phyloP scores from a whole-genome alignment of 2,113 vertebrate species.

The Gallinago paraguaiae region DNA sequence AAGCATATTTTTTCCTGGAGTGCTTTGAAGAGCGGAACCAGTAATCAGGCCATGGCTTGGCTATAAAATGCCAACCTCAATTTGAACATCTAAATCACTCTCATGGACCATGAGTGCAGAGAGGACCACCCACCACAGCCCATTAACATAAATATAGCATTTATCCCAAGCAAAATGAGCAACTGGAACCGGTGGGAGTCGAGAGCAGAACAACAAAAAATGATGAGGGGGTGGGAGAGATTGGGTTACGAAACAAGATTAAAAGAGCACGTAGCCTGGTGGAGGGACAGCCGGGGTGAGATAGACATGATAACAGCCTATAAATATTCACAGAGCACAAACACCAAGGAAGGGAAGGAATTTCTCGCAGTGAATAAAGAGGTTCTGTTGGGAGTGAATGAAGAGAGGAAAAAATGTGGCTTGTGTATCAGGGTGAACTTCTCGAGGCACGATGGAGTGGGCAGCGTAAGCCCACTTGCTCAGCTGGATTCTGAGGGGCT shows the following conservation, averaged over 20 bases:
- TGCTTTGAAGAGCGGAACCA: slow-evolving; percentile 37
- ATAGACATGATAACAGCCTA: slow-evolving; percentile 51
- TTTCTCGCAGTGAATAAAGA: slow-evolving; percentile 32
- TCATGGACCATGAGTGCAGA: background rate
- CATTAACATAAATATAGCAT: slow-evolving; percentile 31
- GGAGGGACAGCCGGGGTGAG: background rate
- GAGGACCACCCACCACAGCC: slow-evolving; percentile 59
- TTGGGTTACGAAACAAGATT: slow-evolving; percentile 33
- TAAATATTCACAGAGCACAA: slow-evolving; percentile 63
- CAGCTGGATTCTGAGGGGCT: slow-evolving; percentile 17
- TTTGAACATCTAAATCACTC: slow-evolving; percentile 52
- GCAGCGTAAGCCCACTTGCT: background rate
- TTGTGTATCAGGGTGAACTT: background rate
- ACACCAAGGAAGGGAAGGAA: slow-evolving; percentile 45
- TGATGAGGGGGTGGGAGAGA: slow-evolving; percentile 20
- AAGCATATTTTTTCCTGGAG: slow-evolving; percentile 21
- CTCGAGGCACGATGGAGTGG: background rate
- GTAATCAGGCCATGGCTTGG: slow-evolving; percentile 59
- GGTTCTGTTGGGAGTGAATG: slow-evolving; percentile 46
- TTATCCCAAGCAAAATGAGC: slow-evolving; percentile 2
- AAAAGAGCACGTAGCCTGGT: slow-evolving; percentile 24
- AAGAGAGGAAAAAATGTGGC: slow-evolving; percentile 25
- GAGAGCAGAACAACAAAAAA: slow-evolving; percentile 29
- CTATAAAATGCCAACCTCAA: slow-evolving; percentile 45
- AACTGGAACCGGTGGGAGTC: background rate